Evolutionary conservation across 2,113 vertebrate genomes (phyloP).

Genomic region (Platichthys stellatus): DNA sequence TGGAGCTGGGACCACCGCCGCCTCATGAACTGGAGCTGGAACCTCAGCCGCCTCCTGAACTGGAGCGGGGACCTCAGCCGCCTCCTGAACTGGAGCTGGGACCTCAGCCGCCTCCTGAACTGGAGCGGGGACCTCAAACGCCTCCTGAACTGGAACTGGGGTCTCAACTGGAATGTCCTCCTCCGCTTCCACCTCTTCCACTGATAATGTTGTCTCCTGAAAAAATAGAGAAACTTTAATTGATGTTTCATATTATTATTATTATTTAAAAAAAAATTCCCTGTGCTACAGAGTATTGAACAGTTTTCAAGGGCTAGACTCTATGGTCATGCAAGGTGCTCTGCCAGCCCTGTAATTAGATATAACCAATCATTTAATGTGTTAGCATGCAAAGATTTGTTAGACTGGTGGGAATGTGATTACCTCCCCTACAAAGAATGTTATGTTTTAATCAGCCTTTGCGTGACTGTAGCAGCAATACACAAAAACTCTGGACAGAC

Average conservation of each 20-base stretch:
- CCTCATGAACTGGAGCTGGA: no score
- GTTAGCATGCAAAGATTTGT: background rate
- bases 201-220: slow-evolving; percentile 49
- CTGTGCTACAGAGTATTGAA: background rate
- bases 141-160: slow-evolving; percentile 17
- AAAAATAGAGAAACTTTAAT: slow-evolving; percentile 6
- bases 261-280: background rate
- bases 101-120: no score
- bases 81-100: no score
- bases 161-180: background rate
- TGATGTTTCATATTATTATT: background rate
- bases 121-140: slow-evolving; percentile 7
- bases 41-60: no score
- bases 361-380: background rate
- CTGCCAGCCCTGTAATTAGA: background rate
- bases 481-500: no score
- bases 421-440: no score
- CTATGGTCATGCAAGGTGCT: background rate
- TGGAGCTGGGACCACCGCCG: no score
- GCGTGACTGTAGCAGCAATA: no score
- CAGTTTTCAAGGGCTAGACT: background rate
- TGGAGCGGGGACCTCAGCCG: slow-evolving; percentile 7
- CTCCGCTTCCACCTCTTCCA: slow-evolving; percentile 48
- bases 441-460: no score
- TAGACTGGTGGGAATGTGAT: no score